Conservation (phyloP, 2,797 vertebrate genomes). For the Pseudochirops corinnae region DNA sequence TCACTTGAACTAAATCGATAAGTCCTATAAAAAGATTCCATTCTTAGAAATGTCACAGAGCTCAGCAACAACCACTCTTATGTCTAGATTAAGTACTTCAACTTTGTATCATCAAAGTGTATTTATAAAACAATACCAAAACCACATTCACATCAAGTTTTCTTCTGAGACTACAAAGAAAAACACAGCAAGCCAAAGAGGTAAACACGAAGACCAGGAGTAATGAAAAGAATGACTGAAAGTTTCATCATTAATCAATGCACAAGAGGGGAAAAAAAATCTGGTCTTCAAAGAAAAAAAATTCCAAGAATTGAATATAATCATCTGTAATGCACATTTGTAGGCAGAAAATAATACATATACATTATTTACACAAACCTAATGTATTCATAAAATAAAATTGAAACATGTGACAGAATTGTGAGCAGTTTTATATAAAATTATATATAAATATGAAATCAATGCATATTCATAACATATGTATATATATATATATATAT, state of each 20-base stretch:
- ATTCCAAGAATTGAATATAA: neutral
- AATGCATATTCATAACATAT: neutral
- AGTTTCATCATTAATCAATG: neutral
- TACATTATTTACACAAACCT: neutral
- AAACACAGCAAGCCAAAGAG: neutral
- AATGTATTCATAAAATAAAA: neutral
- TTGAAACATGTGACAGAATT: neutral
- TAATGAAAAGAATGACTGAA: conserved; percentile 24
- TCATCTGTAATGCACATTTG: neutral
- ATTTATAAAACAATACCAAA: conserved; percentile 25
- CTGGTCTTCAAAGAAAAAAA: neutral
- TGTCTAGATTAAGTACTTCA: conserved; percentile 28
- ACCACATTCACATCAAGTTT: neutral
- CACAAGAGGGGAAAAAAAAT: neutral
- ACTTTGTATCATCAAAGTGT: conserved; percentile 47
- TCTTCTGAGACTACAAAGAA: conserved; percentile 12
- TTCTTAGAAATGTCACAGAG: conserved; percentile 70
- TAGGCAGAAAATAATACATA: neutral
- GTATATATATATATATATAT: neutral
- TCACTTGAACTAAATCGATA: conserved; percentile 74
- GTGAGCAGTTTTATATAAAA: neutral
- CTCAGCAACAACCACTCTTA: conserved; percentile 42
- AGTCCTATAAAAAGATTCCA: conserved; percentile 58
- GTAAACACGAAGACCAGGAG: neutral
- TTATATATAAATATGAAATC: neutral